Conservation (phyloP, 2,797 vertebrate species). For the Manis pentadactyla region DNA sequence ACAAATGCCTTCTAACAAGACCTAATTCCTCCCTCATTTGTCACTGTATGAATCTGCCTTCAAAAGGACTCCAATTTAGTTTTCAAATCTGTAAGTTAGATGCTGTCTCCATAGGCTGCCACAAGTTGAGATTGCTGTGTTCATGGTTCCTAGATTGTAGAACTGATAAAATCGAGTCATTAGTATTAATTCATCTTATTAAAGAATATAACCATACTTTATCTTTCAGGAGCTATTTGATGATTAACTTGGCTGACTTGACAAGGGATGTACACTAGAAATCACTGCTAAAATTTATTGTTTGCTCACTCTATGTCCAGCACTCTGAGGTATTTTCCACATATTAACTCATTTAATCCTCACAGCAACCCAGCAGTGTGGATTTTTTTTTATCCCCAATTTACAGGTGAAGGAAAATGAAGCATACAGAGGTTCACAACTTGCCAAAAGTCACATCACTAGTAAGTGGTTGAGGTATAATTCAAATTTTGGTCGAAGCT, state of each 20-base stretch:
- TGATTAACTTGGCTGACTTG: background rate
- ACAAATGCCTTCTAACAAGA: background rate
- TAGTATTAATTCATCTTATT: background rate
- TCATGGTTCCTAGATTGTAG: background rate
- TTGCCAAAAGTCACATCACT: slow-evolving; percentile 1
- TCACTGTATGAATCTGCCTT: background rate
- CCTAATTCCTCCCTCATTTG: background rate
- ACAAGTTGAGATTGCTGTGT: background rate
- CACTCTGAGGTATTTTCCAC: background rate
- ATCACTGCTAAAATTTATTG: background rate
- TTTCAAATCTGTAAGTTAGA: background rate
- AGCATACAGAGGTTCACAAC: background rate
- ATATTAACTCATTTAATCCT: background rate
- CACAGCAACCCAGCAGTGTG: background rate
- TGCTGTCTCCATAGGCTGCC: background rate
- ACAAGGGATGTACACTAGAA: background rate
- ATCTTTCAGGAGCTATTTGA: background rate
- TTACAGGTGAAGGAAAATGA: slow-evolving; percentile 29
- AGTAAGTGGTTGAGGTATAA: background rate
- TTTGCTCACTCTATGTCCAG: background rate
- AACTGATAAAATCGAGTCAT: background rate
- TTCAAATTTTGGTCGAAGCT: background rate
- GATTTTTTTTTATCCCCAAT: background rate
- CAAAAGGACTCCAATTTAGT: background rate
- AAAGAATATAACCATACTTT: background rate